These are phyloP conservation scores for Hydropotes inermis DNA, from an alignment of 2,113 vertebrate species.

Conservation along the genomic window DNA sequence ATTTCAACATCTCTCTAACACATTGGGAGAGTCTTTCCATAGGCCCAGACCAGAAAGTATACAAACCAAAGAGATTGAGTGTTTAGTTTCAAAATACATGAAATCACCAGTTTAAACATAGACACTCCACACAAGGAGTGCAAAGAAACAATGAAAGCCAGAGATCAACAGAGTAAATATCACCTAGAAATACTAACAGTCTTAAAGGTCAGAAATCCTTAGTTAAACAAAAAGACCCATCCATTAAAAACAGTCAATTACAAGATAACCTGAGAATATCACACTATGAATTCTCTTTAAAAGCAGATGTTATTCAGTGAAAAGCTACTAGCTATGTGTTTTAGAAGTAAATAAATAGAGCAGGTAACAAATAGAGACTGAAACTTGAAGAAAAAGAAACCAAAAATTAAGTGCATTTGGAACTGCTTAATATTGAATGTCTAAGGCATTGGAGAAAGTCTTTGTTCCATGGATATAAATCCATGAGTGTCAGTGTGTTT, in stretches of 20 bases:
- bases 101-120: constrained; percentile 66
- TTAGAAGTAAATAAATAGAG: neutral
- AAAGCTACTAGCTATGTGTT: neutral
- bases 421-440: neutral
- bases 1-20: constrained; percentile 19
- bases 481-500: accelerated
- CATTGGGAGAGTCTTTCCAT: neutral
- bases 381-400: neutral
- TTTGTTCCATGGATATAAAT: neutral
- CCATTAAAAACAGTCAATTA: constrained; percentile 65
- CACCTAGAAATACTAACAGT: constrained; percentile 68
- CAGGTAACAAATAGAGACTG: neutral
- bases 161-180: constrained; percentile 69
- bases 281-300: constrained; percentile 17
- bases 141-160: constrained; percentile 67
- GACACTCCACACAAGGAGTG: constrained; percentile 52
- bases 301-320: neutral
- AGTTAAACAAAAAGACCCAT: constrained; percentile 55
- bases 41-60: neutral
- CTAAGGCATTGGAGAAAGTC: neutral
- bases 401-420: neutral
- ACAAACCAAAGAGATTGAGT: constrained; percentile 60
- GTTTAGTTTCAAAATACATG: constrained; percentile 67
- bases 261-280: constrained; percentile 24
- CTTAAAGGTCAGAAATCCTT: constrained; percentile 74